Percentiles rank a stretch among this genome's conserved stretches.
These are phyloP conservation scores for Mylabris phalerata DNA, from an alignment of 1,140 invertebrate genomes.

Conservation along the genomic window DNA sequence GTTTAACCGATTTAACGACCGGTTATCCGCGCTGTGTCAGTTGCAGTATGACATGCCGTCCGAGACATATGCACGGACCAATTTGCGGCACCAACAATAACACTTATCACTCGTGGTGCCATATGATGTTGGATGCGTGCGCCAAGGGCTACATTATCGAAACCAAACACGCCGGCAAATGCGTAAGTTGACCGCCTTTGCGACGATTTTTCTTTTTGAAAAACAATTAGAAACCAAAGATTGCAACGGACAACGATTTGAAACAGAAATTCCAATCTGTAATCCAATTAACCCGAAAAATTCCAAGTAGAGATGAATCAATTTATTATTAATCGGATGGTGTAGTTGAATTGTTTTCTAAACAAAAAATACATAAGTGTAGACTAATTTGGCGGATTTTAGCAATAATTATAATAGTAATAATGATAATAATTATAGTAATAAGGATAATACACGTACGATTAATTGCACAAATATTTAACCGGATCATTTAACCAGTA, in stretches of 20 bases:
- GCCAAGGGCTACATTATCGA: conserved; percentile 71
- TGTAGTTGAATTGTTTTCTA: neutral
- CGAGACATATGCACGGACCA: conserved; percentile 44
- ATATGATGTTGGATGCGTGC: conserved; percentile 79
- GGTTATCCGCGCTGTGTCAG: conserved; percentile 70
- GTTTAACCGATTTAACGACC: conserved; percentile 63
- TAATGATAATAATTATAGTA: neutral
- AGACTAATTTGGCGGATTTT: neutral
- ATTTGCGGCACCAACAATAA: conserved; percentile 77
- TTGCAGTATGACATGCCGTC: conserved; percentile 55
- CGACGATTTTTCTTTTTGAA: too few relatives aligned
- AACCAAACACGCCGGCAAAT: conserved; percentile 65
- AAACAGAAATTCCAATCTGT: conserved; percentile 8
- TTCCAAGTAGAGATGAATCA: conserved; percentile 11
- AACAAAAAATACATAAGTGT: neutral
- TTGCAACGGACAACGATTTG: conserved; percentile 10
- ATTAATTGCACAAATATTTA: too few relatives aligned
- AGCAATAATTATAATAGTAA: neutral
- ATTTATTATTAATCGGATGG: neutral
- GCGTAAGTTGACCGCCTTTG: conserved; percentile 38
- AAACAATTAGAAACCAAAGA: conserved; percentile 9
- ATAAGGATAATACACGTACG: neutral
- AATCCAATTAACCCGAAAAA: conserved; percentile 11
- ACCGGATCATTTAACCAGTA: too few relatives aligned
- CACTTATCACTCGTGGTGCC: conserved; percentile 82